phyloP scores from a whole-genome alignment of 2,888 invertebrate species.

The Erpobdella octoculata region DNA sequence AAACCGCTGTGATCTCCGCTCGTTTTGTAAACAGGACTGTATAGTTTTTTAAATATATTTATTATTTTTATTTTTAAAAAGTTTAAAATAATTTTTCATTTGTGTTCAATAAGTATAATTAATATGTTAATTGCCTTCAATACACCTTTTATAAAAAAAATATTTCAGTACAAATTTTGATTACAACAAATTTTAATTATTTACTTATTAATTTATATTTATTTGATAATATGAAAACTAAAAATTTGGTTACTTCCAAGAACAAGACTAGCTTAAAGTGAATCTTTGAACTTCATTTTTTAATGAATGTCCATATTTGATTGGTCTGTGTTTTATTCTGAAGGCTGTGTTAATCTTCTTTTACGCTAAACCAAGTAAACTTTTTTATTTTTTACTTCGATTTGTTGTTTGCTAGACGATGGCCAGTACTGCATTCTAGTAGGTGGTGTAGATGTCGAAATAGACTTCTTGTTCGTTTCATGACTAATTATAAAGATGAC shows the following conservation, averaged over 20 bases:
- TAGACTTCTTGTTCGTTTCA: not conserved
- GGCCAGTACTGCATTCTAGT: not conserved
- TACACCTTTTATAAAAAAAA: not conserved
- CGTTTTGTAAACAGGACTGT: no score
- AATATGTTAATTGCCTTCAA: no score
- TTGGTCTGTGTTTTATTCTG: constrained; percentile 8
- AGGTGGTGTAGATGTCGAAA: not conserved
- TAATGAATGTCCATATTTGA: constrained; percentile 20
- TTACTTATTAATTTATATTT: no score
- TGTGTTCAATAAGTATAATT: no score
- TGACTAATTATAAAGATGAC: constrained; percentile 5
- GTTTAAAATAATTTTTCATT: no score
- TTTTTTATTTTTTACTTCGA: not conserved
- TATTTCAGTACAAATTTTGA: not conserved
- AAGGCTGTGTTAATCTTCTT: not conserved
- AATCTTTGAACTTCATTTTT: constrained; percentile 12
- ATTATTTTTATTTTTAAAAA: no score
- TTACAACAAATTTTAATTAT: not conserved
- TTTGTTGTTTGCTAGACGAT: not conserved
- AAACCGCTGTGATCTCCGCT: no score
- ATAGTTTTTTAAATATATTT: no score
- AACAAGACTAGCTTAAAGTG: not conserved
- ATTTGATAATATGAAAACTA: not conserved
- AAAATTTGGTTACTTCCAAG: no score
- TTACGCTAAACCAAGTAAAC: not conserved